These are phyloP conservation scores for Penaeus vannamei DNA, from an alignment of 1,140 invertebrate species.

Conservation along the genomic window DNA sequence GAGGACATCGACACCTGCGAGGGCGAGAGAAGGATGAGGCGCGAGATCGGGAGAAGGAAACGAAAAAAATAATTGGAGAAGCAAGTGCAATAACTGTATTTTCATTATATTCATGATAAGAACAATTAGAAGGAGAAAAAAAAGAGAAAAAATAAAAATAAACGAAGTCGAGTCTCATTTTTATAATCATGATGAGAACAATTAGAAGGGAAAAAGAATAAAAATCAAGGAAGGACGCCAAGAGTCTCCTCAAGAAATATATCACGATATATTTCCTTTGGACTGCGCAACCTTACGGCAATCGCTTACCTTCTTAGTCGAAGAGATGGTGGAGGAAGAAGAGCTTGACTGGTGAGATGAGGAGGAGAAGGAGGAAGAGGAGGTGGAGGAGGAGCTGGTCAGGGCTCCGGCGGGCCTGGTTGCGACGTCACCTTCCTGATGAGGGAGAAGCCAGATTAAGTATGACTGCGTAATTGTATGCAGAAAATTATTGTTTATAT, in stretches of 20 bases:
- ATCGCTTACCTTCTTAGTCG: constrained; percentile 41
- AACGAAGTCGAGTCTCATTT: too few species aligned
- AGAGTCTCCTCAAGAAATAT: too few species aligned
- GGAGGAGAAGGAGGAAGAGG: constrained; percentile 41
- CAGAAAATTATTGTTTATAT: background rate
- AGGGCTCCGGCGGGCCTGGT: constrained; percentile 47
- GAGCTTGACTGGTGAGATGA: constrained; percentile 42
- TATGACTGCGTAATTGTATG: background rate
- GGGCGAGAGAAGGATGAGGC: constrained; percentile 30
- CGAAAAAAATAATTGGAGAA: background rate
- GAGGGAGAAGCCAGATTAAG: background rate
- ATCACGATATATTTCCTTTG: too few species aligned
- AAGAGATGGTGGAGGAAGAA: constrained; percentile 4
- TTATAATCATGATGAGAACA: too few species aligned
- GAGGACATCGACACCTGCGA: constrained; percentile 64
- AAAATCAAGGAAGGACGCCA: too few species aligned
- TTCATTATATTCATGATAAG: too few species aligned
- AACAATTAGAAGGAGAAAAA: too few species aligned
- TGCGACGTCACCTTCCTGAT: constrained; percentile 56
- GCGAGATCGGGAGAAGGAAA: background rate
- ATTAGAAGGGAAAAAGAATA: too few species aligned
- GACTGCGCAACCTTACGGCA: background rate
- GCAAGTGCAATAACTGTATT: too few species aligned
- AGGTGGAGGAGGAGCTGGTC: constrained; percentile 43
- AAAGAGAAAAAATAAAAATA: too few species aligned